These are phyloP conservation scores for Caenorhabditis japonica DNA, from an alignment of 2,888 invertebrate genomes.

Conservation along the genomic window DNA sequence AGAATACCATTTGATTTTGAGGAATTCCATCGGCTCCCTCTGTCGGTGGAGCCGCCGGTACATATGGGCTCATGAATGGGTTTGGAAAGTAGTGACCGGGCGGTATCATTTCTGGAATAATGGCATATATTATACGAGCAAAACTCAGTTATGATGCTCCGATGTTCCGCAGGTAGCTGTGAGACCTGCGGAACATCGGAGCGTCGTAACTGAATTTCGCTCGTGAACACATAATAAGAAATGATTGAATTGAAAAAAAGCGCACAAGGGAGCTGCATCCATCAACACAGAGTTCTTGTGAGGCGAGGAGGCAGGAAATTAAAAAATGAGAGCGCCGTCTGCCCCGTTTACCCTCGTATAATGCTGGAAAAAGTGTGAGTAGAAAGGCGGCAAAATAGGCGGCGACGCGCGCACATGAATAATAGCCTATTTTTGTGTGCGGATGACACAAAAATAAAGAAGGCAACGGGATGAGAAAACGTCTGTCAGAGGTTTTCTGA, in stretches of 20 bases:
- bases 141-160: too few relatives aligned
- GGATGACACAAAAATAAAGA: constrained; percentile 16
- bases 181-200: too few relatives aligned
- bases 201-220: too few relatives aligned
- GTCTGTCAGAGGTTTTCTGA: constrained; percentile 8
- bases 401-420: constrained; percentile 15
- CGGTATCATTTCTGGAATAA: constrained; percentile 61
- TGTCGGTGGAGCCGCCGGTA: constrained; percentile 39
- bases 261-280: too few relatives aligned
- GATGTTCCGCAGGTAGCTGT: too few relatives aligned
- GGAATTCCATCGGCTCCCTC: constrained; percentile 6
- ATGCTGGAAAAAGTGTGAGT: constrained; percentile 10
- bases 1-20: constrained; percentile 56
- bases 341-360: constrained; percentile 2
- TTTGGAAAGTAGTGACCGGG: constrained; percentile 73
- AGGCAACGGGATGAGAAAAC: constrained; percentile 6
- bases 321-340: not conserved
- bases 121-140: too few relatives aligned
- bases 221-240: too few relatives aligned
- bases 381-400: constrained; percentile 2
- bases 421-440: constrained; percentile 22
- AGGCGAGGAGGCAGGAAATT: not conserved
- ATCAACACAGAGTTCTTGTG: too few relatives aligned
- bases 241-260: too few relatives aligned
- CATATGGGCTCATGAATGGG: constrained; percentile 75